These are phyloP conservation scores for Cercocebus atys DNA, from an alignment of 2,113 vertebrate genomes.

Conservation along the genomic window DNA sequence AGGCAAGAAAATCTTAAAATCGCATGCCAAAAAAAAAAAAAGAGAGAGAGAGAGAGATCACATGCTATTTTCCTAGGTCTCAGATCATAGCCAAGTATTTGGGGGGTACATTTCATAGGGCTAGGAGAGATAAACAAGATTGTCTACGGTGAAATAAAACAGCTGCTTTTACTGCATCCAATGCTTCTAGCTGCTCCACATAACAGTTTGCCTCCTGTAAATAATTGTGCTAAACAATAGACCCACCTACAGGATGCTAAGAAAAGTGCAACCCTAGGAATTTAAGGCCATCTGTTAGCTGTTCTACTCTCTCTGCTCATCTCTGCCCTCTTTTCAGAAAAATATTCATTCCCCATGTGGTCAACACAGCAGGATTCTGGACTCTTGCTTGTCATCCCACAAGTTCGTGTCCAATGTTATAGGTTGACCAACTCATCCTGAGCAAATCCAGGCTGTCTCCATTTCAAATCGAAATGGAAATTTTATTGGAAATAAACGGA, in stretches of 20 bases:
- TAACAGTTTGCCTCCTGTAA: neutral
- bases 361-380: neutral
- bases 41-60: too few species aligned
- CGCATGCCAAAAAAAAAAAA: too few species aligned
- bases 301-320: neutral
- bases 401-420: neutral
- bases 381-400: neutral
- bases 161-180: neutral
- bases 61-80: neutral
- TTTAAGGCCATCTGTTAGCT: too few species aligned
- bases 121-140: neutral
- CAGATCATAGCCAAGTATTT: neutral
- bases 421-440: fast-evolving
- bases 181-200: fast-evolving
- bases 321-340: neutral
- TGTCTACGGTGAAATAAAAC: neutral
- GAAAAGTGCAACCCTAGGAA: neutral
- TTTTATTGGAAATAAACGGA: too few species aligned
- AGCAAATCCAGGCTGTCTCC: neutral
- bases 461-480: neutral
- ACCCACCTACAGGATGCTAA: neutral
- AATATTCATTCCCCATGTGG: neutral
- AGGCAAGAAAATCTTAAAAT: neutral
- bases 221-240: neutral
- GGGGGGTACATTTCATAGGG: fast-evolving